A percentile compares a stretch with the other conserved stretches of the same genome.
Evolutionary conservation across 2,888 invertebrate genomes (phyloP).

Genomic region (Copidosoma aretas): DNA sequence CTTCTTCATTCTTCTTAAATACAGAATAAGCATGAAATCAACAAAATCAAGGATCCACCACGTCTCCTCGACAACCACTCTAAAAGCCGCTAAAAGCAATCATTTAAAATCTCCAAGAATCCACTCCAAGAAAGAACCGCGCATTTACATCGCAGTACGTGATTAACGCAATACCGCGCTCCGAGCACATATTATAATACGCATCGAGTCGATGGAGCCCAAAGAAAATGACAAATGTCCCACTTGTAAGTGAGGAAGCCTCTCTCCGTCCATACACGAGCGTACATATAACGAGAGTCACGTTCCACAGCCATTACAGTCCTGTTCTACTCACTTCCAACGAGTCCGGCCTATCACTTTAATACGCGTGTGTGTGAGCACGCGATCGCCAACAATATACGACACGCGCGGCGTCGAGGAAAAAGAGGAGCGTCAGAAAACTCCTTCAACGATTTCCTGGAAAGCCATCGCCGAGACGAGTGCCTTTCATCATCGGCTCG

Average conservation of each 20-base stretch:
- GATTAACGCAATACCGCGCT: conserved; percentile 1
- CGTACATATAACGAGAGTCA: conserved; percentile 1
- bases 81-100: not conserved
- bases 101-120: not conserved
- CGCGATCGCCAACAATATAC: not conserved
- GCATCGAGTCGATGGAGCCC: not conserved
- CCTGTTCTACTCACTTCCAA: not conserved
- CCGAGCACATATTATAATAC: too few relatives aligned
- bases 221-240: not conserved
- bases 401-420: not conserved
- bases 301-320: conserved; percentile 8
- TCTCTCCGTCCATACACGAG: not conserved
- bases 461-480: conserved; percentile 33
- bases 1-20: too few relatives aligned
- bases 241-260: not conserved
- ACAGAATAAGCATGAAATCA: too few relatives aligned
- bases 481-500: conserved; percentile 24
- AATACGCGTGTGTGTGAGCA: not conserved
- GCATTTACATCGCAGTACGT: conserved; percentile 2
- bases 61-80: not conserved
- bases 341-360: not conserved
- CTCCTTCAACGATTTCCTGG: conserved; percentile 42
- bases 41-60: not conserved
- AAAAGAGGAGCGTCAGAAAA: conserved; percentile 25
- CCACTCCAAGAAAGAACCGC: not conserved